Evolutionary conservation across 2,888 invertebrate species (phyloP).

Genomic region (Drosophila formosana): DNA sequence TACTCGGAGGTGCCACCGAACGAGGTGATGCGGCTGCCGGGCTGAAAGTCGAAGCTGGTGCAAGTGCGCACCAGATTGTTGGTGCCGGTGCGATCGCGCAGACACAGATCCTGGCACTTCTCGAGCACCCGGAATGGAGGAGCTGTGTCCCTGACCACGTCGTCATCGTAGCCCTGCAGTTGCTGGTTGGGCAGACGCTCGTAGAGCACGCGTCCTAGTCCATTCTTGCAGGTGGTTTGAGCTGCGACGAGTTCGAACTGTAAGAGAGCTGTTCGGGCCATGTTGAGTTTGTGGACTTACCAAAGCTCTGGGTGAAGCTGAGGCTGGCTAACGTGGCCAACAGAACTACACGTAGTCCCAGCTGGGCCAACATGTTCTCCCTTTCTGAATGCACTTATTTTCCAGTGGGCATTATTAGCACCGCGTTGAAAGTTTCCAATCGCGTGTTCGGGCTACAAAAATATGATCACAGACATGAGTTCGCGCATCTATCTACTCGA

Average conservation of each 20-base stretch:
- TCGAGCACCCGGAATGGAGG: constrained; percentile 95
- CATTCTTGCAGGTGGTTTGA: constrained; percentile 96
- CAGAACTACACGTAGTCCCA: constrained; percentile 54
- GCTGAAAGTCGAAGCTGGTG: constrained; percentile 95
- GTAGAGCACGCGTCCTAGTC: constrained; percentile 94
- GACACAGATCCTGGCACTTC: constrained; percentile 94
- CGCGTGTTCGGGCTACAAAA: constrained; percentile 46
- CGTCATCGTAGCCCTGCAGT: constrained; percentile 94
- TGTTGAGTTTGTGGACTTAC: constrained; percentile 53
- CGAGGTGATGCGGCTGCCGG: constrained; percentile 93
- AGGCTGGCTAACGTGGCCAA: constrained; percentile 62
- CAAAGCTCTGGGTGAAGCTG: constrained; percentile 64
- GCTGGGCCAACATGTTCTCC: constrained; percentile 50
- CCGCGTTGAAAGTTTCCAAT: constrained; percentile 39
- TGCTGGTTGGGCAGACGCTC: constrained; percentile 95
- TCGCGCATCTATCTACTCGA: constrained; percentile 28
- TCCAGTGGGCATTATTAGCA: constrained; percentile 49
- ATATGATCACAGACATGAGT: constrained; percentile 10
- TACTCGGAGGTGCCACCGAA: constrained; percentile 93
- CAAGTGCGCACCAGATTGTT: constrained; percentile 94
- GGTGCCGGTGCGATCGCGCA: constrained; percentile 91
- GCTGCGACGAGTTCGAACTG: constrained; percentile 60
- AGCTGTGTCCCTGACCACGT: constrained; percentile 93
- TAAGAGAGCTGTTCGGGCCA: background rate
- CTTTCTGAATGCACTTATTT: constrained; percentile 16